Percentiles rank a stretch among this genome's conserved stretches.
Conservation (phyloP, 2,797 vertebrate species). For the Sorex maritimensis region DNA sequence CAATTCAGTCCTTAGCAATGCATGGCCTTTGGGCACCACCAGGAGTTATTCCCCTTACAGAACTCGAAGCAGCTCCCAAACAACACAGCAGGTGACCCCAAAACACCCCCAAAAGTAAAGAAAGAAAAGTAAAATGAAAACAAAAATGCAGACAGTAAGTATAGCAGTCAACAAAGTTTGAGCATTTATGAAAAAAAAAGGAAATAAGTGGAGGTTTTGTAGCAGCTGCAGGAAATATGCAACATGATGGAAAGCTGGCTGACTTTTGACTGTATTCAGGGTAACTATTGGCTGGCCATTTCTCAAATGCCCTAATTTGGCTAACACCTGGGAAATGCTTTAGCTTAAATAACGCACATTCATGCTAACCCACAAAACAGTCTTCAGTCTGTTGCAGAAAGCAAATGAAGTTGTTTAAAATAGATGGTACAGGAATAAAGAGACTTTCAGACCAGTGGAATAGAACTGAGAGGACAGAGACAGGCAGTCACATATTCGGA, state of each 20-base stretch:
- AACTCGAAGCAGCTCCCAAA: too few species aligned
- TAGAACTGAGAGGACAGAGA: neutral
- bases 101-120: too few species aligned
- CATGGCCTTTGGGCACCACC: neutral
- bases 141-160: neutral
- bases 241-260: neutral
- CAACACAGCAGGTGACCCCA: too few species aligned
- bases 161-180: neutral
- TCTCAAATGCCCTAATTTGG: neutral
- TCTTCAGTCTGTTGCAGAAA: neutral
- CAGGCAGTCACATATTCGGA: neutral
- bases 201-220: neutral
- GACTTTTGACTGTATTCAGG: neutral
- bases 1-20: neutral
- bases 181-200: neutral
- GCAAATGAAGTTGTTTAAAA: neutral
- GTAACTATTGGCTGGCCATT: neutral
- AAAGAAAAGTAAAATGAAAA: too few species aligned
- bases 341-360: neutral
- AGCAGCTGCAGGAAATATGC: neutral
- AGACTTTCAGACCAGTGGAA: too few species aligned
- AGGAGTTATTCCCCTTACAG: too few species aligned
- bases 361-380: neutral
- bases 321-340: neutral
- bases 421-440: neutral